Base-by-base conservation (phyloP, 1,140 invertebrate genomes). In the Bombus ignitus region DNA sequence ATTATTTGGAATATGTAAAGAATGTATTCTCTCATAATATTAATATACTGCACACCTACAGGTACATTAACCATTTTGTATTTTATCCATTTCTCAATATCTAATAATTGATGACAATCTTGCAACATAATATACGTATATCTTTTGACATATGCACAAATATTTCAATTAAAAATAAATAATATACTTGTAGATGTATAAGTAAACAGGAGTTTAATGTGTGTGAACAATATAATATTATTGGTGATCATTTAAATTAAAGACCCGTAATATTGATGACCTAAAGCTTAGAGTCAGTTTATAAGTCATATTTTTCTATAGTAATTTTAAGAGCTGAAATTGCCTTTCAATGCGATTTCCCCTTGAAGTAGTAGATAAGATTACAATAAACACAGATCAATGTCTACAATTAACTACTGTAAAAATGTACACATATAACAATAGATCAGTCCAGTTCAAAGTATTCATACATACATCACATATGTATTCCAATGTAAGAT, bases 301-400 rank as follows among this genome's bases (percentile, higher is more conserved):
- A 37, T 62, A 72, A 22, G 85, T 57, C 65, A 77, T 85, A 88
- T 87, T 92, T 87, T 91, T 94, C 92, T 92, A 91, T 92, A 35
- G 25, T n/a, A 57, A 68, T 39, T 35, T 32, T 39, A 57, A 79
- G 37, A 72, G 18, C 22, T 62, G 25, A 53, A 12, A 73, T 73
- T 59, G 44, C 12, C 12, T 28, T 81, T 79, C 6, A 35, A 18
- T 42, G 44, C 39, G 37, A 53, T 37, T 71, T 59, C 37, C 25
- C 35, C 15, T 66, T 47, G 13, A 42, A 77, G 1, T 77, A 13
- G 15, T 18, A 47, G 42, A 10, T 68, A 62, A 68, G 22, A 72
- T 78, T 83, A 77, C 74, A 78, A 22, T 44, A 32, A 78, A 79
- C 66, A 84, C 53, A 84, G 75, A 72, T 3, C 28, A 73, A 85